Evolutionary conservation across 2,888 invertebrate genomes (phyloP), one percentile per base, ranked within the genome.

Genomic region (Chaetogeoica ovagalla): DNA sequence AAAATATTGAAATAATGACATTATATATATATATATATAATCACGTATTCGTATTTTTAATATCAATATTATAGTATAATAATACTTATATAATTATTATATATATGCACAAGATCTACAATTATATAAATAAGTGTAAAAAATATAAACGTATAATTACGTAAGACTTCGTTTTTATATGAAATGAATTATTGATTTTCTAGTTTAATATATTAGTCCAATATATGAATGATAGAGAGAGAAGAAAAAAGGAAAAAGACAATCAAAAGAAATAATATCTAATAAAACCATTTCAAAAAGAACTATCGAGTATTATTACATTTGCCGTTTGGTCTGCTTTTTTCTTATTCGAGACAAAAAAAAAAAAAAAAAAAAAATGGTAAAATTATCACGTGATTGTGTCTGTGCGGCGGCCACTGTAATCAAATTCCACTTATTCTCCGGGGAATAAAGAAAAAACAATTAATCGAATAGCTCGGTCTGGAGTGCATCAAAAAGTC

Each of bases 401-500:
- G 60, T 39, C 70, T 71, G 62, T 60, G 30, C 21, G 37, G 52
- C 13, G 37, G 52, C 13, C 59, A 15, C 48, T 30, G 69, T 79
- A 79, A 79, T 79, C 79, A 71, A 79, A 79, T 79, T 79, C 71
- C 37, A n/a, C 9, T 55, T 57, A 23, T 70, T 71, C 70, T 71
- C 70, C 39, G 23, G 71, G 57, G 71, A 57, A 48, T 23, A 52
- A 76, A 76, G 59, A 74, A 69, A 79, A 79, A 79, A 71, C 70
- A 79, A 79, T 79, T 79, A 79, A 79, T 70, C 70, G 79, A 79
- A 79, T 52, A 57, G 70, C 55, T 70, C 15, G 71, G 62, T 57
- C 57, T 62, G 63, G 70, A 71, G 70, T 70, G 55, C 71, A 79
- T 79, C 79, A 71, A 63, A 79, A 79, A 79, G 63, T 79, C 79